A percentile compares a stretch with the other conserved stretches of the same genome.
phyloP scores from a whole-genome alignment of 2,888 invertebrate species.

The Scaptomyza parva region DNA sequence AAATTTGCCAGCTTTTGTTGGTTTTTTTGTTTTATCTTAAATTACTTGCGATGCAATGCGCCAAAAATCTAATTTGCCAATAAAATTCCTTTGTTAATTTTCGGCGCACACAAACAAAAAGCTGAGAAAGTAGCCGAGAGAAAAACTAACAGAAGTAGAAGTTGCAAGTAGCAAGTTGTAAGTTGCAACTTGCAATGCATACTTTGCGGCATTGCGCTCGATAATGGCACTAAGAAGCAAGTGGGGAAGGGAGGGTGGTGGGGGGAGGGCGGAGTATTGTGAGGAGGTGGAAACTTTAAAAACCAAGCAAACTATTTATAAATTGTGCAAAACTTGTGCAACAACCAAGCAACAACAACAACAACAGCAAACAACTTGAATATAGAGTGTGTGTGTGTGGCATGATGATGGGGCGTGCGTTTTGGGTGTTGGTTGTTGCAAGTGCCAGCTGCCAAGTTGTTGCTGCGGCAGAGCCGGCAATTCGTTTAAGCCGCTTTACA shows the following conservation, averaged over 20 bases:
- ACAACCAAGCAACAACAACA: conserved; percentile 46
- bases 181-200: conserved; percentile 49
- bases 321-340: conserved; percentile 74
- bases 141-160: conserved; percentile 52
- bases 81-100: conserved; percentile 74
- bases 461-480: conserved; percentile 71
- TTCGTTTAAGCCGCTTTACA: conserved; percentile 77
- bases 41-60: conserved; percentile 58
- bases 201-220: conserved; percentile 67
- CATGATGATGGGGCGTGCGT: not conserved
- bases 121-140: conserved; percentile 16
- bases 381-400: not conserved
- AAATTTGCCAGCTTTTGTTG: conserved; percentile 6
- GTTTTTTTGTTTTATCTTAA: too few species aligned
- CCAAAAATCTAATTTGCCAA: conserved; percentile 77
- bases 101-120: not conserved
- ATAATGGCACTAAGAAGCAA: conserved; percentile 56
- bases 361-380: conserved; percentile 1
- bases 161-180: conserved; percentile 42
- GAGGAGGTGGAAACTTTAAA: conserved; percentile 66
- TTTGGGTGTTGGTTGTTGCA: conserved; percentile 21
- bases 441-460: conserved; percentile 69
- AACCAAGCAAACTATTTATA: conserved; percentile 73
- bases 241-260: conserved; percentile 8
- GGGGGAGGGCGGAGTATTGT: conserved; percentile 16